Percentiles rank a stretch among this genome's conserved stretches.
Conservation (phyloP, 2,888 invertebrate species). For the Leptogaster cylindrica region DNA sequence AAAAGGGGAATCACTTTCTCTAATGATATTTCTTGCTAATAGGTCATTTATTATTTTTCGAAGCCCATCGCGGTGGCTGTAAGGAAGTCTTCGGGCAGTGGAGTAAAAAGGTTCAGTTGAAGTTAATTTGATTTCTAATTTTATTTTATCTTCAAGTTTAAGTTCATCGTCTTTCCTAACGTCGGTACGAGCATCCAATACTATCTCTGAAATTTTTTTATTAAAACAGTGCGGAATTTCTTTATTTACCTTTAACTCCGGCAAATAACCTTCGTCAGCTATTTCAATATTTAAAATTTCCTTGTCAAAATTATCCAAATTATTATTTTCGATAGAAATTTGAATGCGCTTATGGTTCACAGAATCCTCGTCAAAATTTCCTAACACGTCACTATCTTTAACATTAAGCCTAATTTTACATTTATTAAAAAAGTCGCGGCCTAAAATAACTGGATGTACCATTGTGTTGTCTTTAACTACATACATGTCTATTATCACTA, state of each 20-base stretch:
- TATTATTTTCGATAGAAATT: background rate
- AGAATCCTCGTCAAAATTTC: no score
- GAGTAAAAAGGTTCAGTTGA: background rate
- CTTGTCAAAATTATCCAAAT: background rate
- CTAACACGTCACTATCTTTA: background rate
- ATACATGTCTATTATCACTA: constrained; percentile 1
- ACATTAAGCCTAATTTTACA: background rate
- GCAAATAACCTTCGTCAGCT: no score
- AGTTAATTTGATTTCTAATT: background rate
- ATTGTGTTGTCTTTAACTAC: constrained; percentile 3
- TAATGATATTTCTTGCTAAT: background rate
- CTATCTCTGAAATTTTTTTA: no score
- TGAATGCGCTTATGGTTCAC: constrained; percentile 1
- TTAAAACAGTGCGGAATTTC: no score
- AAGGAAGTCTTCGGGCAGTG: background rate
- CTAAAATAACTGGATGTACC: background rate
- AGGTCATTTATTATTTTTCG: background rate
- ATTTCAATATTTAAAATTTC: constrained; percentile 1
- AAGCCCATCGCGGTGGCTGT: background rate
- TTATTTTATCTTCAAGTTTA: background rate
- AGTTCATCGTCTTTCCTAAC: no score
- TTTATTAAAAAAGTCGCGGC: constrained; percentile 7
- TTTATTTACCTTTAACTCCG: no score
- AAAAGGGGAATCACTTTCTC: constrained; percentile 40
- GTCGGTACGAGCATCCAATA: no score